phyloP scores from a whole-genome alignment of 2,797 vertebrate genomes.

The Parauchenoglanis punctatus region DNA sequence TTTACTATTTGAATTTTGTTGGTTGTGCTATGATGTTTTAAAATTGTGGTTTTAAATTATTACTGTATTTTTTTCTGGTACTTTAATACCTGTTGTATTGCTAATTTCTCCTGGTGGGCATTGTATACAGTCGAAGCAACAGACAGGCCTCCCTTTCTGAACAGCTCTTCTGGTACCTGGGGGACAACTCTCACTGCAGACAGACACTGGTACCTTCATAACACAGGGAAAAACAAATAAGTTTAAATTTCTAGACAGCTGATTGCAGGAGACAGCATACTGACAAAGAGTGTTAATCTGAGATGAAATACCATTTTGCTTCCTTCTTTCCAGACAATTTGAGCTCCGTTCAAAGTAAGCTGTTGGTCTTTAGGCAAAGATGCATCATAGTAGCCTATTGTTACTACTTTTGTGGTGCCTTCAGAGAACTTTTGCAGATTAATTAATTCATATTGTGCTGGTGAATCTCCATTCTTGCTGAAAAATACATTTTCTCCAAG shows the following conservation, averaged over 20 bases:
- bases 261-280: not conserved
- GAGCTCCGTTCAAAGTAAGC: constrained; percentile 69
- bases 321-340: constrained; percentile 68
- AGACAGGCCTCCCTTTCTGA: constrained; percentile 71
- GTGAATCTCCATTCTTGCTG: constrained; percentile 76
- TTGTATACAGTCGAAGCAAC: constrained; percentile 72
- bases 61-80: not conserved
- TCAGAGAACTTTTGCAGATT: constrained; percentile 72
- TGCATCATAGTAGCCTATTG: constrained; percentile 75
- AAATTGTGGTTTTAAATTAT: not conserved
- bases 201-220: constrained; percentile 67
- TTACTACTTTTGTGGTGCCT: constrained; percentile 66
- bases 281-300: not conserved
- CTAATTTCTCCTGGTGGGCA: constrained; percentile 75
- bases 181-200: constrained; percentile 72
- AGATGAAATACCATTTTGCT: constrained; percentile 58
- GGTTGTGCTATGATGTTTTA: not conserved
- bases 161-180: constrained; percentile 71
- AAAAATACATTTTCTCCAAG: constrained; percentile 75
- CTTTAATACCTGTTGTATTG: constrained; percentile 68
- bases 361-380: constrained; percentile 68
- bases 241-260: not conserved
- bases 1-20: not conserved
- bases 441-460: constrained; percentile 80
- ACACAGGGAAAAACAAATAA: not conserved